Evolutionary conservation across 2,888 invertebrate genomes (phyloP), one percentile per base, ranked within the genome.

Genomic region (Nycteola revayana): DNA sequence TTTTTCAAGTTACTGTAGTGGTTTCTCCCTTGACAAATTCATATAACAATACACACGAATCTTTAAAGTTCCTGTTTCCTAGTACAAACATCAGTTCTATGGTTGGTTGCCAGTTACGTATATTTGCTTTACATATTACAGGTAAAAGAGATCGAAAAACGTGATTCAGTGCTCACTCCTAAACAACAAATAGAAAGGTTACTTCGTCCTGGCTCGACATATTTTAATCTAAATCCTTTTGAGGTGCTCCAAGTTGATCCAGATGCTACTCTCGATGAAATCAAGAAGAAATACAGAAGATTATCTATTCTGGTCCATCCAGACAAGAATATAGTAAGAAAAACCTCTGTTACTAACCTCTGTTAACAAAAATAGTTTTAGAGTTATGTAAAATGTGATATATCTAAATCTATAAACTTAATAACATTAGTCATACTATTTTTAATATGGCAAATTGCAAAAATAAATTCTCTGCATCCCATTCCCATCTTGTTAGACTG

Each of bases 71-170:
- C n/a, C n/a, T n/a, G n/a, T n/a, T n/a, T n/a, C n/a, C n/a, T n/a
- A n/a, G n/a, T n/a, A n/a, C n/a, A n/a, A n/a, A n/a, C n/a, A n/a
- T n/a, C n/a, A n/a, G n/a, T n/a, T n/a, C n/a, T n/a, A n/a, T n/a
- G n/a, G n/a, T n/a, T n/a, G n/a, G n/a, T 3, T 18, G 18, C 18
- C 6, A 5, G 3, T 5, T 18, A 3, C 18, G 6, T 18, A 18
- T 18, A 18, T 18, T 18, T 18, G 18, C 18, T 18, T 18, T 18
- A n/a, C n/a, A 18, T 18, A 18, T 53, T 31, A 3, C 72, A 99
- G 98, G 98, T 99, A 33, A 99, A 99, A 91, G 95, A 97, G 90
- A 98, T 99, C 48, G 99, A 99, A 87, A 96, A 98, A 84, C 91
- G 97, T 59, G 99, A 99, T 87, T 96, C 99, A 3, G 97, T 97